Base-by-base conservation (phyloP, 2,797 vertebrate species). In the Pantherophis vulpinus region DNA sequence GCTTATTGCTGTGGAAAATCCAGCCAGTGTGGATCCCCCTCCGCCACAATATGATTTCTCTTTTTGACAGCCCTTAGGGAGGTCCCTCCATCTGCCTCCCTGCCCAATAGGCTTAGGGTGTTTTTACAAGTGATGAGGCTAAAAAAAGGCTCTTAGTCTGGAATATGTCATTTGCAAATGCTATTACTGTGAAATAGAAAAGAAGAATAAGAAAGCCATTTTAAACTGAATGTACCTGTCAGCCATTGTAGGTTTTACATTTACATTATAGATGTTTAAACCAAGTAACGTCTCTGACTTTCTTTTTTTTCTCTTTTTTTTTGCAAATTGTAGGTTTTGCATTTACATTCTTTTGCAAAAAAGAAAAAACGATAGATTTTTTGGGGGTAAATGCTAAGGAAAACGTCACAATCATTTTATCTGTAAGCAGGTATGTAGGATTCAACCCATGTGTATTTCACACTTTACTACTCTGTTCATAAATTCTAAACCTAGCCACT, bases 81-180 rank as follows among this genome's bases (percentile, higher is more conserved):
- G 93, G 70, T 59, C 70, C 32, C 54, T 89, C 93, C 90, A 63
- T 91, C 90, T 89, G 63, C 86, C 60, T 14, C 66, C 87, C 87
- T 93, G 93, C 66, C 90, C 87, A 91, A 90, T 47, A 63, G 59
- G 90, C 87, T 89, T 29, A 86, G 70, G 51, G 58, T 91, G 37
- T 89, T 89, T 88, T 93, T 87, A 93, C 90, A 91, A 91, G 87
- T 56, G 58, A 89, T 89, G 87, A 89, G 83, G 70, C 90, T 93
- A 91, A 93, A 93, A 63, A 91, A 91, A 63, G 87, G 32, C 58
- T 93, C 66, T 56, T 79, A 91, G 87, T 86, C 87, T 91, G 70
- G 87, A 93, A 89, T 93, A 86, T 91, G 87, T 93, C 87, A 83
- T 63, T 89, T 91, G 90, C 63, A 54, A 86, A 93, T 89, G 70